phyloP scores from a whole-genome alignment of 2,113 vertebrate species.

The Vidua macroura region DNA sequence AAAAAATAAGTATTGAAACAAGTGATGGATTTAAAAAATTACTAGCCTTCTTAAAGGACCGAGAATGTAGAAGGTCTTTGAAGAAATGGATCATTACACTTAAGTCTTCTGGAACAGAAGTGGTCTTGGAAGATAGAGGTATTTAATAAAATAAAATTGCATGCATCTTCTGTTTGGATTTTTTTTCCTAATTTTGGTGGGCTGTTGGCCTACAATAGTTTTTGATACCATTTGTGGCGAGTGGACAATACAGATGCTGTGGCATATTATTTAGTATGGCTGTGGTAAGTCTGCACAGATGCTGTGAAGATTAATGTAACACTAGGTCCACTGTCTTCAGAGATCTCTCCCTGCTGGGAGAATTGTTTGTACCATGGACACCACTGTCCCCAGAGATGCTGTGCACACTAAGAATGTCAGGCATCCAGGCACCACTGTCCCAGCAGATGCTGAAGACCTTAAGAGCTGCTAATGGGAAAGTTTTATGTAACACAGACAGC shows the following conservation, averaged over 20 bases:
- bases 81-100: background rate
- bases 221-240: background rate
- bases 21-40: background rate
- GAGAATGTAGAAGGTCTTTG: background rate
- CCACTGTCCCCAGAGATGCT: constrained; percentile 68
- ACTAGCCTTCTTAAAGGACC: background rate
- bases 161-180: background rate
- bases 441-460: constrained; percentile 38
- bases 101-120: background rate
- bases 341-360: constrained; percentile 37
- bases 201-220: background rate
- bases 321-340: constrained; percentile 46
- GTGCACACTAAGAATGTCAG: constrained; percentile 13
- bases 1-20: background rate
- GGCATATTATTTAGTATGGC: constrained; percentile 48
- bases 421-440: constrained; percentile 59
- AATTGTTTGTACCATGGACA: constrained; percentile 67
- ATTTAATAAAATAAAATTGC: background rate
- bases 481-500: constrained; percentile 32
- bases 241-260: constrained; percentile 33
- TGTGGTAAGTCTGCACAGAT: constrained; percentile 12
- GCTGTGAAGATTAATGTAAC: constrained; percentile 42
- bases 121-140: background rate
- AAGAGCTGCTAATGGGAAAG: constrained; percentile 13
- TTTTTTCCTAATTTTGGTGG: background rate